Evolutionary conservation across 2,888 invertebrate species (phyloP), one percentile per base, ranked within the genome.

Genomic region (Anaspis maculata): DNA sequence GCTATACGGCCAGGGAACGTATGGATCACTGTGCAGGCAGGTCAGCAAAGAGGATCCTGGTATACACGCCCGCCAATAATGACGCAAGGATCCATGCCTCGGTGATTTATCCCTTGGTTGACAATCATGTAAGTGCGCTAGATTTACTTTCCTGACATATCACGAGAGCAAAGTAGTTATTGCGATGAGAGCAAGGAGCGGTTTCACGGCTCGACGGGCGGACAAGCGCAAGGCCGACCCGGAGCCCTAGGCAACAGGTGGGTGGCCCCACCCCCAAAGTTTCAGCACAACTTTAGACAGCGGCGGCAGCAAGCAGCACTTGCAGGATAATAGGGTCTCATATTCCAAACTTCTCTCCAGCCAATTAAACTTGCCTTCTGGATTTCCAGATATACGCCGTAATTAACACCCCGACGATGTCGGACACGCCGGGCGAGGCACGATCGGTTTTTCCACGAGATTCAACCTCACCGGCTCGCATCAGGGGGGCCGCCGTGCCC

Each of bases 181-280:
- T 32, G 44, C 40, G 28, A 33, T 36, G 41, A 39, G 23, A 28
- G 33, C 30, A 44, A 49, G 42, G 41, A 46, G 45, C 42, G 45
- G 41, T 44, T 51, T 48, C 41, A 50, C 45, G 51, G 47, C 40
- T 45, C 46, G 41, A 30, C 46, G 43, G 45, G 43, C 44, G 48
- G 46, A 50, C 45, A 42, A 45, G 43, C 44, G 46, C 44, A 46
- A 43, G 47, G 49, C 43, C 48, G 48, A 42, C 38, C 28, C 29
- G 25, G 28, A 35, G 39, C 39, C 39, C 39, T 27, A 25, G 54
- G 58, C 58, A 58, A 58, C 58, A 58, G 58, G 58, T 58, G 58
- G 58, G 57, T 51, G 56, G 55, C 48, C 43, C 48, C 46, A 46
- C 47, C 51, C 50, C 43, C 43, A 38, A 34, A 36, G 13, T 13